phyloP scores from a whole-genome alignment of 92 coral and sea anemone genomes.

The Heteractis magnifica region DNA sequence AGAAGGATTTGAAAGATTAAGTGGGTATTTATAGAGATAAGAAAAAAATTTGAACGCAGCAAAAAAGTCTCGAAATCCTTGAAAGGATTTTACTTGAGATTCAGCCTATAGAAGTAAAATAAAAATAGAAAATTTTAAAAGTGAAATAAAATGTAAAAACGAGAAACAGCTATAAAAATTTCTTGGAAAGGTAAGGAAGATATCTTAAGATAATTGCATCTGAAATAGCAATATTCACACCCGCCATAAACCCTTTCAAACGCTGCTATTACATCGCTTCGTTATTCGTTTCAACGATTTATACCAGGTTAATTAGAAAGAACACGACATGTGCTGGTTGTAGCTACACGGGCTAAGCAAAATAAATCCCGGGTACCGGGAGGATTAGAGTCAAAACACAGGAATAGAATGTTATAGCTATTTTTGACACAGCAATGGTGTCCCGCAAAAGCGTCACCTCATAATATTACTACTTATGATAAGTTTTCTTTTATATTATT shows the following conservation, averaged over 20 bases:
- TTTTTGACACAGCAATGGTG: not conserved
- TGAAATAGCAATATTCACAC: not conserved
- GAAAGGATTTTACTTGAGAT: too few species aligned
- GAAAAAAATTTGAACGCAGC: too few species aligned
- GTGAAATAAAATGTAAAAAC: too few species aligned
- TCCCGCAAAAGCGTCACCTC: too few species aligned
- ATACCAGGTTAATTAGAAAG: not conserved
- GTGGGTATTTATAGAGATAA: too few species aligned
- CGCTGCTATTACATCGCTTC: not conserved
- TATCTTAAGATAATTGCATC: not conserved
- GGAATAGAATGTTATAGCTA: not conserved
- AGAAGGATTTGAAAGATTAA: too few species aligned
- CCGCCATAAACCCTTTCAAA: not conserved
- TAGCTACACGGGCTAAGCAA: not conserved
- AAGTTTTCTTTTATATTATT: too few species aligned
- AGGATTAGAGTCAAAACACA: not conserved
- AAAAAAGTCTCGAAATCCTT: too few species aligned
- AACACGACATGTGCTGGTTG: not conserved
- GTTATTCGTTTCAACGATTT: not conserved
- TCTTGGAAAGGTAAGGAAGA: not conserved
- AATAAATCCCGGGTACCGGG: not conserved
- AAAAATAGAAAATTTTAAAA: too few species aligned
- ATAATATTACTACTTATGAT: too few species aligned
- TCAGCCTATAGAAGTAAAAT: too few species aligned
- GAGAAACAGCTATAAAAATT: too few species aligned